Evolutionary conservation across 1,140 invertebrate species (phyloP).

Genomic region (Drosophila gunungcola): DNA sequence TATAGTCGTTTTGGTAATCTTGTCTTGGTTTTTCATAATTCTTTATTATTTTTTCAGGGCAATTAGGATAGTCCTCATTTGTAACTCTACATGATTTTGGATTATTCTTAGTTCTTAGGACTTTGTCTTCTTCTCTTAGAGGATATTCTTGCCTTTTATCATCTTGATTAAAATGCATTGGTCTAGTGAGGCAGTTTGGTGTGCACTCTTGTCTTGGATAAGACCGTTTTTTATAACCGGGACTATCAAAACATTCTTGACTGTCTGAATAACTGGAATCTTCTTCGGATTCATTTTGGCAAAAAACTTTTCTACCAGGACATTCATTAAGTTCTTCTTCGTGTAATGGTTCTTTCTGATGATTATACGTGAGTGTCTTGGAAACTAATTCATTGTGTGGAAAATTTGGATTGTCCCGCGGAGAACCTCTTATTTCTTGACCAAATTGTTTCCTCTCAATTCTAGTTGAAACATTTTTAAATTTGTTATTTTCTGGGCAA

Average conservation of each 20-base stretch:
- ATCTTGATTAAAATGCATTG: neutral
- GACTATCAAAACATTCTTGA: neutral
- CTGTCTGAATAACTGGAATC: neutral
- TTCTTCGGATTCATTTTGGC: neutral
- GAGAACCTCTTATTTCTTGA: no score
- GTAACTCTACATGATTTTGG: neutral
- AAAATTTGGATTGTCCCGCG: neutral
- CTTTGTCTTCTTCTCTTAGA: neutral
- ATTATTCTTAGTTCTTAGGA: neutral
- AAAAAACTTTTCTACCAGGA: neutral
- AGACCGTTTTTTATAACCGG: neutral
- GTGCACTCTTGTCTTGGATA: no score
- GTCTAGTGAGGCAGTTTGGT: neutral
- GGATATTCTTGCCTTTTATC: neutral
- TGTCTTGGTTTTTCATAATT: neutral
- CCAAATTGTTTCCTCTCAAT: neutral
- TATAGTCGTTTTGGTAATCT: neutral
- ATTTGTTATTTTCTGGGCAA: no score
- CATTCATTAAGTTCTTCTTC: neutral
- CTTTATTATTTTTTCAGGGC: neutral
- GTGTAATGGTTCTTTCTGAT: neutral
- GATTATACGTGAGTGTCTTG: neutral
- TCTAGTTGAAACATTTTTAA: neutral
- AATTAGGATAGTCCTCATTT: neutral
- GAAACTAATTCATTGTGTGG: neutral